phyloP scores from a whole-genome alignment of 2,888 invertebrate species.

The Netelia fuscicornis region DNA sequence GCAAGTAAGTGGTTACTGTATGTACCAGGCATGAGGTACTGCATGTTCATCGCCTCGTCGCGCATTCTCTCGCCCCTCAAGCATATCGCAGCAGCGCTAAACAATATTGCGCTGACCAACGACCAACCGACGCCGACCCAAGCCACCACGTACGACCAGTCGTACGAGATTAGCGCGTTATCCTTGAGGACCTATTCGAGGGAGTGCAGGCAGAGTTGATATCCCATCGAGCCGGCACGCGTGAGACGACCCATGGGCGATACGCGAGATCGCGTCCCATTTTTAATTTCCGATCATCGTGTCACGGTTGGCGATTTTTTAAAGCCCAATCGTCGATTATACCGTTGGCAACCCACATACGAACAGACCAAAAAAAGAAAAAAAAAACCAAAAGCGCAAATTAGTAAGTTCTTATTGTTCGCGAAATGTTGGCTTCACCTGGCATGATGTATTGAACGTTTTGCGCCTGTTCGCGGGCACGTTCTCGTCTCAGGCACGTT shows the following conservation, averaged over 20 bases:
- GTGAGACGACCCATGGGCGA: conserved; percentile 18
- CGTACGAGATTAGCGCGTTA: conserved; percentile 94
- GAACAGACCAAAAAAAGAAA: conserved; percentile 69
- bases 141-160: conserved; percentile 98
- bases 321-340: neutral
- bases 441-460: conserved; percentile 96
- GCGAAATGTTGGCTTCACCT: conserved; percentile 86
- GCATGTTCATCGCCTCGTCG: conserved; percentile 98
- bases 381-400: conserved; percentile 73
- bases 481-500: conserved; percentile 91
- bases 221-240: conserved; percentile 1
- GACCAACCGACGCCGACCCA: conserved; percentile 98
- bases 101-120: conserved; percentile 95
- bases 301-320: neutral
- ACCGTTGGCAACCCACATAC: conserved; percentile 42
- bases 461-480: conserved; percentile 90
- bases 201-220: conserved; percentile 23
- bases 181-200: conserved; percentile 91
- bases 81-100: conserved; percentile 97
- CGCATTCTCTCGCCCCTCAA: conserved; percentile 96
- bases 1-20: conserved; percentile 78
- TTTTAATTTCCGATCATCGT: neutral
- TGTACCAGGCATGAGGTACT: conserved; percentile 98
- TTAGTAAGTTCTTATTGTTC: conserved; percentile 71
- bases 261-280: neutral